A percentile compares a stretch with the other conserved stretches of the same genome.
Conservation (phyloP, 2,113 vertebrate species). For the Cyanoderma ruficeps region DNA sequence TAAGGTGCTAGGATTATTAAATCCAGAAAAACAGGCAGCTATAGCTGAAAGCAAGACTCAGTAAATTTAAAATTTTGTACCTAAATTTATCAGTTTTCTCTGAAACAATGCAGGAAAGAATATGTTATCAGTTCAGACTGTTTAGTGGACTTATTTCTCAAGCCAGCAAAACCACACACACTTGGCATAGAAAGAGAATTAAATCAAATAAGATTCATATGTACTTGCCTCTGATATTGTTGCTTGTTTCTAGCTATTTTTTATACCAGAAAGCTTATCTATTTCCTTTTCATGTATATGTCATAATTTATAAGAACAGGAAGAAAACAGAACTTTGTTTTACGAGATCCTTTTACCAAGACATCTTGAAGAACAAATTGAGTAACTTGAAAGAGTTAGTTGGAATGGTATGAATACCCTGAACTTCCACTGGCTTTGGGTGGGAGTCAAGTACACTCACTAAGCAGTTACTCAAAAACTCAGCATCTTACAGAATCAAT, state of each 20-base stretch:
- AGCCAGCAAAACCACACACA: conserved; percentile 8
- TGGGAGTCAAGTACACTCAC: background rate
- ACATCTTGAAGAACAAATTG: background rate
- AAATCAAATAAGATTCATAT: background rate
- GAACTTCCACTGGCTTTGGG: background rate
- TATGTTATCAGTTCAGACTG: background rate
- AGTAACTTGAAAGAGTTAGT: background rate
- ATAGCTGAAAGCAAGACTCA: background rate
- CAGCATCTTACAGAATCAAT: background rate
- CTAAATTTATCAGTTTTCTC: background rate
- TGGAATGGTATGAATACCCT: background rate
- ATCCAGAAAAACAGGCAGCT: background rate
- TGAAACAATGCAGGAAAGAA: background rate
- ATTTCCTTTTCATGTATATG: background rate
- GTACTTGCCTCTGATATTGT: background rate
- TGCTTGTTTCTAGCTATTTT: background rate
- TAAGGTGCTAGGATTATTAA: background rate
- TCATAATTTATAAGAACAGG: background rate
- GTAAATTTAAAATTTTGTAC: background rate
- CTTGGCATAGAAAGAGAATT: background rate
- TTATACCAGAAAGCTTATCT: background rate
- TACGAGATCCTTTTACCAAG: background rate
- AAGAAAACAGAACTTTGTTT: background rate
- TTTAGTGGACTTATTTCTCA: conserved; percentile 4
- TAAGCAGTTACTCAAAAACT: background rate